These are phyloP conservation scores for Pemphigus obesinymphae DNA, from an alignment of 1,140 invertebrate species.

Conservation along the genomic window DNA sequence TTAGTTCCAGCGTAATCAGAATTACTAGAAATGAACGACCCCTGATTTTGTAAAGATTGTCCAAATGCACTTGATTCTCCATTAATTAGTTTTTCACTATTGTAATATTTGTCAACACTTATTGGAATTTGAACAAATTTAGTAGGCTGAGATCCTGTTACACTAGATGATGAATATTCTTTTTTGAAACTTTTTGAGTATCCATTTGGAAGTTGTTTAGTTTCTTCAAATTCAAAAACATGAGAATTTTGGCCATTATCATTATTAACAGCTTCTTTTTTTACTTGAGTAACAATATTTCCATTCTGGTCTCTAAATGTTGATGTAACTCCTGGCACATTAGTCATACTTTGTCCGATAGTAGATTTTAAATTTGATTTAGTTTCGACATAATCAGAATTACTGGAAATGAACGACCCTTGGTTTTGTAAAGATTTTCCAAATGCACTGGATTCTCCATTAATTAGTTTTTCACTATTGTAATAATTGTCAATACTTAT, in stretches of 20 bases:
- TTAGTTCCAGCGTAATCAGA: background rate
- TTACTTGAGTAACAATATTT: conserved; percentile 9
- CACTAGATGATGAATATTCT: conserved; percentile 27
- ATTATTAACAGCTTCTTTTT: conserved; percentile 2
- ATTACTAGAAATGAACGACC: background rate
- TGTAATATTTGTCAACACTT: background rate
- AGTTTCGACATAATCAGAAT: background rate
- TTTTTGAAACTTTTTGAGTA: conserved; percentile 28
- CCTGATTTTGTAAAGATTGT: background rate
- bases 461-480: background rate
- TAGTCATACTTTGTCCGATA: background rate
- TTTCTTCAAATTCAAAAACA: conserved; percentile 1
- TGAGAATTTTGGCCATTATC: conserved; percentile 13
- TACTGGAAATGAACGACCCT: background rate
- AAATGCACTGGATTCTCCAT: background rate
- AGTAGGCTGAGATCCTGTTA: background rate
- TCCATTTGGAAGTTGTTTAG: conserved; percentile 19
- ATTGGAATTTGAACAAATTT: background rate
- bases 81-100: background rate
- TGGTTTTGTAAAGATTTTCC: background rate
- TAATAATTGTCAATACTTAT: background rate
- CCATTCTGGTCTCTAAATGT: conserved; percentile 16
- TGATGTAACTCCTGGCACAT: background rate
- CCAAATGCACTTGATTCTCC: background rate
- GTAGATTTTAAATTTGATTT: background rate